Conservation (phyloP, 2,797 vertebrate genomes). For the Pseudomugil tenellus region DNA sequence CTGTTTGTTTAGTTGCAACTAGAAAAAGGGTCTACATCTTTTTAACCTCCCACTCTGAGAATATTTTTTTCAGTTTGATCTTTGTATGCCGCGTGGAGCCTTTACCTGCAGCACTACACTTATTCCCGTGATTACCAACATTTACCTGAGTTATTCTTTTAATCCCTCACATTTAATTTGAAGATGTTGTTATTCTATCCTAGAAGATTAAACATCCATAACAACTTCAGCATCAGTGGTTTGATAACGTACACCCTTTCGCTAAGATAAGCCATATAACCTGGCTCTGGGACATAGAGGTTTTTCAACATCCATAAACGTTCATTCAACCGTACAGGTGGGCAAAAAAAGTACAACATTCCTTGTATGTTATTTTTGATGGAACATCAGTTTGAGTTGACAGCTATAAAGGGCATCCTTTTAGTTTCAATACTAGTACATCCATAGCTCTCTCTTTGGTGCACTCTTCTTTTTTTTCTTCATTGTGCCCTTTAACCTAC, state of each 20-base stretch:
- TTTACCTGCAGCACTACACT: neutral
- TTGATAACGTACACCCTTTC: neutral
- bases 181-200: neutral
- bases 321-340: neutral
- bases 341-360: neutral
- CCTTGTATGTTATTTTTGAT: neutral
- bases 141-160: neutral
- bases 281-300: neutral
- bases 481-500: slow-evolving; percentile 57
- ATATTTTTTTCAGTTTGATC: neutral
- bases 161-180: neutral
- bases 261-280: neutral
- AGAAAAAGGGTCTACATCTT: slow-evolving; percentile 1
- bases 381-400: slow-evolving; percentile 1
- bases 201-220: slow-evolving; percentile 1
- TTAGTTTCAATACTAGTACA: slow-evolving; percentile 20
- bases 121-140: neutral
- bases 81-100: neutral
- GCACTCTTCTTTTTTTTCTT: slow-evolving; percentile 9
- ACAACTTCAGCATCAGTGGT: neutral
- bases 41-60: neutral
- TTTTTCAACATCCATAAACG: neutral
- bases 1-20: slow-evolving; percentile 13
- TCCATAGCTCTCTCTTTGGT: slow-evolving; percentile 47
- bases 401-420: slow-evolving; percentile 24